A percentile compares a stretch with the other conserved stretches of the same genome.
Conservation (phyloP, 2,113 vertebrate genomes). For the Spea multiplicata region DNA sequence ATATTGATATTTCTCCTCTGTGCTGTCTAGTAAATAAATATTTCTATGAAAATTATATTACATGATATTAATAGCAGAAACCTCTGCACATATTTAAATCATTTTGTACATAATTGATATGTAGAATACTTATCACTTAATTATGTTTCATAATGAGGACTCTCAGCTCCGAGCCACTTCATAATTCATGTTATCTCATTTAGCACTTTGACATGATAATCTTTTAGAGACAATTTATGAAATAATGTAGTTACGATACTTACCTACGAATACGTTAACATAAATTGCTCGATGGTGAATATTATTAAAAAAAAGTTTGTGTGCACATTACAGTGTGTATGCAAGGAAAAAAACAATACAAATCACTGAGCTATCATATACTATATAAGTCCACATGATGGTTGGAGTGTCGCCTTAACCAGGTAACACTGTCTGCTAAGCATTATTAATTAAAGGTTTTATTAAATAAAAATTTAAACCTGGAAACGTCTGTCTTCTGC, state of each 20-base stretch:
- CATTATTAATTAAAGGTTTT: too few species aligned
- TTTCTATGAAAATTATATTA: conserved; percentile 7
- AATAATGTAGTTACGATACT: conserved; percentile 14
- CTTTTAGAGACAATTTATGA: conserved; percentile 38
- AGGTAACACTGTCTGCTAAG: too few species aligned
- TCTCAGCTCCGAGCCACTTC: conserved; percentile 27
- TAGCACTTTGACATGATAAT: conserved; percentile 38
- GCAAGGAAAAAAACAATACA: too few species aligned
- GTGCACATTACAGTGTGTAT: not conserved
- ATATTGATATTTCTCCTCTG: not conserved
- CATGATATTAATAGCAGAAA: conserved; percentile 18
- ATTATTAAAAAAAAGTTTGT: not conserved
- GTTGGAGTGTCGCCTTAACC: too few species aligned
- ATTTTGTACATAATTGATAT: conserved; percentile 33
- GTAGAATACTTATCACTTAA: conserved; percentile 36
- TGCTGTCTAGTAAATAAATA: not conserved
- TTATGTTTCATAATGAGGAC: conserved; percentile 39
- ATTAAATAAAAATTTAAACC: too few species aligned
- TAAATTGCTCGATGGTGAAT: not conserved
- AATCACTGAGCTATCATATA: too few species aligned
- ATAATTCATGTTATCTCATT: conserved; percentile 38
- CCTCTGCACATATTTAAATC: conserved; percentile 24
- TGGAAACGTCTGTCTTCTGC: too few species aligned
- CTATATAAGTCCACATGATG: too few species aligned
- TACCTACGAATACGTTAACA: conserved; percentile 21